phyloP scores from a whole-genome alignment of 2,888 invertebrate genomes.

The Dolichopus griseipennis region DNA sequence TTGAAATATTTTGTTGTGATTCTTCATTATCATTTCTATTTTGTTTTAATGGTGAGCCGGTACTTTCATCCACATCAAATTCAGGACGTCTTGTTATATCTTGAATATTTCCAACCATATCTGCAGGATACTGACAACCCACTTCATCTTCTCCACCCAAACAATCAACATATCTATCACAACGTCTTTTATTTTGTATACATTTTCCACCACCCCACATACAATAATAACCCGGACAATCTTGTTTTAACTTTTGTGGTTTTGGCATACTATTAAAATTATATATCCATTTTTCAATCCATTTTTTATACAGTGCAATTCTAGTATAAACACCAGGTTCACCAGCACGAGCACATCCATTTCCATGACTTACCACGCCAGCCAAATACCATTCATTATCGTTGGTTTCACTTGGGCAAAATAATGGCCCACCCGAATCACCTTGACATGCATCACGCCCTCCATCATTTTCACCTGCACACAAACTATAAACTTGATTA shows the following conservation, averaged over 20 bases:
- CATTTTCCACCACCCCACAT: constrained; percentile 58
- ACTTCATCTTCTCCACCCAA: constrained; percentile 73
- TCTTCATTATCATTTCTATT: background rate
- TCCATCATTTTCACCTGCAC: constrained; percentile 65
- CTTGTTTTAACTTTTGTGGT: constrained; percentile 47
- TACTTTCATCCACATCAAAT: background rate
- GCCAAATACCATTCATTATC: constrained; percentile 68
- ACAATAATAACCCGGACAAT: constrained; percentile 68
- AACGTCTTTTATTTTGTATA: constrained; percentile 54
- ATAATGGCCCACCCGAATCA: constrained; percentile 70
- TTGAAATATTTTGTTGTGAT: background rate
- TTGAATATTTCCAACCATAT: constrained; percentile 31
- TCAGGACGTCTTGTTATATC: constrained; percentile 21
- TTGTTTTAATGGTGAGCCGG: background rate
- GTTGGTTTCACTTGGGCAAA: constrained; percentile 63
- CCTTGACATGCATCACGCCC: constrained; percentile 74
- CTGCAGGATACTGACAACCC: constrained; percentile 48
- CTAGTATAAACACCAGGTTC: constrained; percentile 78
- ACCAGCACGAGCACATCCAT: constrained; percentile 69
- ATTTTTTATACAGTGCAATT: constrained; percentile 63
- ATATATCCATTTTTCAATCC: constrained; percentile 48
- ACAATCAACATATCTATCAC: constrained; percentile 68
- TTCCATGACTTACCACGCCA: constrained; percentile 79
- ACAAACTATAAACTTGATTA: constrained; percentile 58
- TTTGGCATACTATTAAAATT: constrained; percentile 32